These are phyloP conservation scores for Leucophora obtusa DNA, from an alignment of 2,888 invertebrate genomes.

Conservation along the genomic window DNA sequence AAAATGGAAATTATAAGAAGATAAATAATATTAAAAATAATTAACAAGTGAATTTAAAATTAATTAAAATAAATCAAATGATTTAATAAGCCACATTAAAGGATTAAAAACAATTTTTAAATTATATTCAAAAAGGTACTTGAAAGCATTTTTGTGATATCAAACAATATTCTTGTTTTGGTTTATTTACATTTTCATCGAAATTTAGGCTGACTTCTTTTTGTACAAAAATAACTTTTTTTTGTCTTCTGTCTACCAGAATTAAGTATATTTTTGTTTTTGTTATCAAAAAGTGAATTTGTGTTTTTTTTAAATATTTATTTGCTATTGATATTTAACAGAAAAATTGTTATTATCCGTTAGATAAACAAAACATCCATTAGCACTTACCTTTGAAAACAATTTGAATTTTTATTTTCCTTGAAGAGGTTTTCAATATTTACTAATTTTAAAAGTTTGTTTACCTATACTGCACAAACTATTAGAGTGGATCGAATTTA, in stretches of 20 bases:
- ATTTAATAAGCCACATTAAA: background rate
- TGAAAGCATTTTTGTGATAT: background rate
- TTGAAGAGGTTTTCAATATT: conserved; percentile 2
- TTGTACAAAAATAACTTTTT: background rate
- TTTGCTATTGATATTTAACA: conserved; percentile 50
- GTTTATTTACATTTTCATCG: background rate
- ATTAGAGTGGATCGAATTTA: too few relatives aligned
- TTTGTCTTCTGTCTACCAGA: background rate
- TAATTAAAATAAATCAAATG: background rate
- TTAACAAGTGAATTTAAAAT: background rate
- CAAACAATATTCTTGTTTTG: background rate
- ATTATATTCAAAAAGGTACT: conserved; percentile 24
- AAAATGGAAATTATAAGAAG: background rate
- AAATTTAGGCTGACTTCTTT: background rate
- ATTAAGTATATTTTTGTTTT: background rate
- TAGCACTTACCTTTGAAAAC: conserved; percentile 49
- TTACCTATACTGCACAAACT: background rate
- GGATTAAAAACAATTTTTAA: too few relatives aligned
- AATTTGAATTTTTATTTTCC: conserved; percentile 23
- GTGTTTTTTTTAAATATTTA: background rate
- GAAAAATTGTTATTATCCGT: conserved; percentile 34
- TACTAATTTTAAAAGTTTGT: background rate
- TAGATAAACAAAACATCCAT: conserved; percentile 58
- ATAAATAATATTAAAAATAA: background rate
- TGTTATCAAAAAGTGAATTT: background rate